Evolutionary conservation across 2,797 vertebrate genomes (phyloP), one percentile per base, ranked within the genome.

Genomic region (Neosilurus hyrtlii): DNA sequence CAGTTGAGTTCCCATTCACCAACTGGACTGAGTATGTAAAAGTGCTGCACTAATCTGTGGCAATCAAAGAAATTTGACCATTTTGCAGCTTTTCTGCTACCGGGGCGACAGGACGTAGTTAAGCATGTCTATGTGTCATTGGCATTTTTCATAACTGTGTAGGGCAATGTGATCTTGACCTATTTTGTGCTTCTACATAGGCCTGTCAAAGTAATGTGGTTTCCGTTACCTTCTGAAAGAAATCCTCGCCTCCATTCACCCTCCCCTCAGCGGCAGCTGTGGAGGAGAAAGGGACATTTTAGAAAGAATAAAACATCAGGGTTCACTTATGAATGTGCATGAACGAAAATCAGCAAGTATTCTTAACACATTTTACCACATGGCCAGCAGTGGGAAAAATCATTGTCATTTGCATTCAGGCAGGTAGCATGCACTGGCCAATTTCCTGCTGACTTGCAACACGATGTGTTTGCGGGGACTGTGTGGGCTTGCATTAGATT

Each of bases 201-300:
- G 54, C 63, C 66, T 82, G 81, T 61, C 79, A 85, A 76, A 81
- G 83, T 66, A 67, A 73, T 85, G 87, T 82, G 82, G 80, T 85
- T 88, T 88, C 56, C 70, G 86, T 94, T 94, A 96, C 96, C 95
- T 96, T 96, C 84, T 96, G 95, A 91, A 96, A 96, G 93, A 96
- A 96, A 91, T 96, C 95, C 91, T 96, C 96, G 82, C 96, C 96
- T 86, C 95, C 96, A 89, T 95, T 96, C 81, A 95, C 94, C 92
- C 94, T 95, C 90, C 96, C 96, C 88, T 96, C 96, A 43, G 95
- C 94, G 87, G 96, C 96, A 93, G 96, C 96, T 96, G 93, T 82
- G 88, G 92, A 94, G 80, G 85, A 88, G 77, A 88, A 89, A 52
- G 77, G 80, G 75, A 85, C 80, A 88, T 81, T 82, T 86, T 62